Base-by-base conservation (phyloP, 1,140 invertebrate species). In the Drosophila jambulina region DNA sequence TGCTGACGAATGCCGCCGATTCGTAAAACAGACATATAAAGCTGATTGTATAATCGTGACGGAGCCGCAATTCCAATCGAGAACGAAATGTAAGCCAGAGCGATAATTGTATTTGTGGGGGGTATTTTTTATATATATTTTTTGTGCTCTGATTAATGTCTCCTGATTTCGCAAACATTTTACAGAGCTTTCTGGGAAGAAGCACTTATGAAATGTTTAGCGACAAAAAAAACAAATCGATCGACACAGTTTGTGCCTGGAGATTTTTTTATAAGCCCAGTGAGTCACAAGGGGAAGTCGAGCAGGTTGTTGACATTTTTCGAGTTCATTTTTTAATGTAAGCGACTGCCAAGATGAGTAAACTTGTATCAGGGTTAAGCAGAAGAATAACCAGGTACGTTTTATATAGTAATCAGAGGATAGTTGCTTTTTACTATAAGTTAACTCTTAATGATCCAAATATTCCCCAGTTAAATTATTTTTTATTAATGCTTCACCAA, bases 21-120 rank as follows among this genome's bases (percentile, higher is more conserved):
- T 36, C 60, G 15, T 36, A 76, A 69, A 71, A 71, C 64, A 72
- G 17, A 45, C 38, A 38, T 34, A 75, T 68, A 43, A 48, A 42
- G 46, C 25, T 51, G 81, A 88, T 90, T 88, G 82, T 88, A 88
- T 80, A 88, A 87, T 87, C 83, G 83, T 77, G 82, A 85, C 74
- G 67, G 57, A 49, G 56, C 15, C 57, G 43, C 36, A 63, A 60
- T 78, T 58, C 17, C 32, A 49, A 68, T 58, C 48, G 63, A 84
- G 71, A 80, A 64, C 65, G 67, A 69, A 68, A 78, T 77, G 77
- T 71, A 61, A 75, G 71, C 49, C 71, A 57, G 21, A 40, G 60
- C 72, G 67, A 80, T 64, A 65, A 65, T 48, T 62, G 51, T 27
- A 23, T 15, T 38, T 69, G 25, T 23, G 34, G 36, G 43, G 25